Evolutionary conservation across 2,888 invertebrate species (phyloP), one percentile per base, ranked within the genome.

Genomic region (Apoderus coryli): DNA sequence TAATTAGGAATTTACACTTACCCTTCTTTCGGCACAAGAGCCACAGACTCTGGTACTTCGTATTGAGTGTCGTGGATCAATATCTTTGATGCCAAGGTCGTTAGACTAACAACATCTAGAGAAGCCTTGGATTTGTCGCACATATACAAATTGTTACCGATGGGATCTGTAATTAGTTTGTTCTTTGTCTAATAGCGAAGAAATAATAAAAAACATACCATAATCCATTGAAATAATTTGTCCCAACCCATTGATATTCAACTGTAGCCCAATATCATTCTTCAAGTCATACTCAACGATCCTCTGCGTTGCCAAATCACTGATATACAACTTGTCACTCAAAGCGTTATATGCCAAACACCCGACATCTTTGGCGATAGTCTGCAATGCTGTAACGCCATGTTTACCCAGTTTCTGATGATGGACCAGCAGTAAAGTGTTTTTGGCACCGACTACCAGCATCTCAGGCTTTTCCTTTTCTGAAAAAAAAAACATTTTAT

Each of bases 81-180:
- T 9, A 72, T 48, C 1, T 69, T 72, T 10, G 71, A 64, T 4
- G 70, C 56, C 12, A 56, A 57, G 0, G 67, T 76, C 27, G 57
- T 58, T 25, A 81, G 44, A 0, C 72, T 79, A 7, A 74, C 49
- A 2, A 56, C 69, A 49, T 82, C 81, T 1, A 86, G 57, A 1
- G 66, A 65, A 30, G 64, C 64, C 7, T 66, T 64, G 0, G 65
- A 65, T 0, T 63, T 59, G 51, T 86, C 80, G 33, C 74, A 59
- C 60, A 79, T 71, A 52, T 84, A 88, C 0, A 88, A 54, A 40
- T 73, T 75, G 36, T 80, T 73, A 0, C 77, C 71, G 5, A 71
- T 59, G 41, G 71, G 64, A 59, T 86, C 85, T 76, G 13, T n/a
- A n/a, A n/a, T n/a, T n/a, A n/a, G n/a, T n/a, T n/a, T n/a, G n/a